phyloP scores from a whole-genome alignment of 2,888 invertebrate genomes.

The Sarcophaga rosellei region DNA sequence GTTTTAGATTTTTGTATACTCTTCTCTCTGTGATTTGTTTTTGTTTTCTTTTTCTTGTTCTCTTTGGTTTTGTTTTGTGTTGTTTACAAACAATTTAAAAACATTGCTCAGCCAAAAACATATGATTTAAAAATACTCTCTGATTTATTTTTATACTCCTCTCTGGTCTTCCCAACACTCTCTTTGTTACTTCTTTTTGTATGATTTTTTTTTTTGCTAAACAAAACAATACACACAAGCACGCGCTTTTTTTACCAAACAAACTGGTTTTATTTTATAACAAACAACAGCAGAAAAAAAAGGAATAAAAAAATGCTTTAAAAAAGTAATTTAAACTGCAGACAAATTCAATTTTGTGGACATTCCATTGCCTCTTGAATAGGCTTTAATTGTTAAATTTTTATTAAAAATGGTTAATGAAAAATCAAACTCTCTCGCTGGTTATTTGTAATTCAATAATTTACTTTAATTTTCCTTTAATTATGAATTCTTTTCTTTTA shows the following conservation, averaged over 20 bases:
- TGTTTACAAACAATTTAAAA: slow-evolving; percentile 55
- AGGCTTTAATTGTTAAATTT: no score
- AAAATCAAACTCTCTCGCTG: background rate
- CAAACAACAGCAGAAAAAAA: slow-evolving; percentile 11
- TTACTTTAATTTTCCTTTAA: background rate
- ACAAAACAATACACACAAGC: slow-evolving; percentile 59
- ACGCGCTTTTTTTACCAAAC: slow-evolving; percentile 63
- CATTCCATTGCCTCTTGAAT: background rate
- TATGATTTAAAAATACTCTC: slow-evolving; percentile 33
- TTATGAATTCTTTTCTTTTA: background rate
- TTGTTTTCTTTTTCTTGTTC: slow-evolving; percentile 21
- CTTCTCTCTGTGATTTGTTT: slow-evolving; percentile 13
- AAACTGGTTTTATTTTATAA: slow-evolving; percentile 58
- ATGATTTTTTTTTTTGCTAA: slow-evolving; percentile 46
- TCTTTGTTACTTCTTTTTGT: slow-evolving; percentile 18
- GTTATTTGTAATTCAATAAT: background rate
- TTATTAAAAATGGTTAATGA: no score
- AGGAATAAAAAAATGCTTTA: slow-evolving; percentile 20
- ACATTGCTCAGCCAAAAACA: background rate
- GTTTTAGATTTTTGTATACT: background rate
- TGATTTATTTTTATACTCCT: background rate
- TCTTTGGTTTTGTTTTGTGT: slow-evolving; percentile 8
- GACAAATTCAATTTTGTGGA: slow-evolving; percentile 2
- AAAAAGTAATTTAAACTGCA: slow-evolving; percentile 44
- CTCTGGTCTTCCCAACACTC: slow-evolving; percentile 15